phyloP scores from a whole-genome alignment of 1,140 invertebrate genomes.

The Eueides isabella region DNA sequence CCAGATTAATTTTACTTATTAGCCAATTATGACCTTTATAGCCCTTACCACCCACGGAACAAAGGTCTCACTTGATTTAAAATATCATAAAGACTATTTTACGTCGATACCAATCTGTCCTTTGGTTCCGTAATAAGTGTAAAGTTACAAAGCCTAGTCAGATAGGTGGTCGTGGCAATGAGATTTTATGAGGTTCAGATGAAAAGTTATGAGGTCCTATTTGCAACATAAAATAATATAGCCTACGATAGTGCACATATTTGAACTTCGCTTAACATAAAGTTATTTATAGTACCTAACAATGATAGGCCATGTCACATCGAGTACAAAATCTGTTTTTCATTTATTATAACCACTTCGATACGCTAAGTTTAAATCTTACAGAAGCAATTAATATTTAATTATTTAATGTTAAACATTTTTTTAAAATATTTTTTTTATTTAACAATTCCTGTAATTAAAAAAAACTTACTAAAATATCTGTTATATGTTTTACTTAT shows the following conservation, averaged over 20 bases:
- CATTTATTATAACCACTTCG: background rate
- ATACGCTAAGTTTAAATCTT: too few species aligned
- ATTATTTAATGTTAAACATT: too few species aligned
- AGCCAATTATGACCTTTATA: conserved; percentile 49
- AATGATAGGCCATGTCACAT: background rate
- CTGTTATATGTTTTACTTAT: too few species aligned
- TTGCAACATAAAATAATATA: conserved; percentile 56
- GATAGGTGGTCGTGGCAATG: conserved; percentile 55
- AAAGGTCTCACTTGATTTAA: conserved; percentile 43
- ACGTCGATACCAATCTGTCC: conserved; percentile 57
- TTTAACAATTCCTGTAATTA: background rate
- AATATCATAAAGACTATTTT: conserved; percentile 51
- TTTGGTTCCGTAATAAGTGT: conserved; percentile 60
- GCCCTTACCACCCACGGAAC: conserved; percentile 43
- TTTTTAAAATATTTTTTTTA: too few species aligned
- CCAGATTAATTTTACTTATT: conserved; percentile 46
- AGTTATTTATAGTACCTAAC: background rate
- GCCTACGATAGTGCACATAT: conserved; percentile 36
- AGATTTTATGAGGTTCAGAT: conserved; percentile 63
- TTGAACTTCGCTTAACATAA: conserved; percentile 8
- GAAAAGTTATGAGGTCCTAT: conserved; percentile 59
- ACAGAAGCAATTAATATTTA: too few species aligned
- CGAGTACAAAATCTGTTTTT: background rate
- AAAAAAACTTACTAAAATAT: background rate
- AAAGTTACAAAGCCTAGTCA: conserved; percentile 58